phyloP scores from a whole-genome alignment of 2,888 invertebrate genomes.

The Myopa testacea region DNA sequence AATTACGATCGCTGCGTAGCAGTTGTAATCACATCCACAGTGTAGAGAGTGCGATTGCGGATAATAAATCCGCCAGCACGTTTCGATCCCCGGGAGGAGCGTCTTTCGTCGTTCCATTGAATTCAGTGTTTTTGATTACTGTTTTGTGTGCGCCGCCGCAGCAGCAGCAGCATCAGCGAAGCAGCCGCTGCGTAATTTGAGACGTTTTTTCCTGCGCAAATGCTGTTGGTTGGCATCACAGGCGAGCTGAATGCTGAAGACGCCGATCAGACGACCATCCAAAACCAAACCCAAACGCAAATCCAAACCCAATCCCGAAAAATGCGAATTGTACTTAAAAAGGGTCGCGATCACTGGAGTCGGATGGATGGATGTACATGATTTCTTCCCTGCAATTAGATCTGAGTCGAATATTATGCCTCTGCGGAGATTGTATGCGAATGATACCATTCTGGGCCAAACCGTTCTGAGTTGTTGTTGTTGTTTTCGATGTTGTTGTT shows the following conservation, averaged over 20 bases:
- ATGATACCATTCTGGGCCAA: neutral
- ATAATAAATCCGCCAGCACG: conserved; percentile 3
- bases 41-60: too few relatives aligned
- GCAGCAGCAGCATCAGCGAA: conserved; percentile 5
- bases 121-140: conserved; percentile 32
- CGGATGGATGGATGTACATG: neutral
- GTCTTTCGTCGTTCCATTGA: neutral
- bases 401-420: neutral
- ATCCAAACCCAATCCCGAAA: neutral
- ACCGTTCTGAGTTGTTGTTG: neutral
- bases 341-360: conserved; percentile 27
- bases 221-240: neutral
- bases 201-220: conserved; percentile 51
- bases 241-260: neutral
- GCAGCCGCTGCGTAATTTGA: conserved; percentile 51
- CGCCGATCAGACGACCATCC: neutral
- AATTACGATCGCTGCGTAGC: conserved; percentile 12
- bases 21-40: neutral
- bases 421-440: conserved; percentile 21
- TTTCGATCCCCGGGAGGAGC: neutral
- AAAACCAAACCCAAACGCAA: neutral
- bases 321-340: conserved; percentile 32
- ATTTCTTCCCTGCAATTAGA: conserved; percentile 34
- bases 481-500: neutral
- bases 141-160: conserved; percentile 33